A percentile compares a stretch with the other conserved stretches of the same genome.
Evolutionary conservation across 2,113 vertebrate genomes (phyloP).

Genomic region (Jaculus jaculus): DNA sequence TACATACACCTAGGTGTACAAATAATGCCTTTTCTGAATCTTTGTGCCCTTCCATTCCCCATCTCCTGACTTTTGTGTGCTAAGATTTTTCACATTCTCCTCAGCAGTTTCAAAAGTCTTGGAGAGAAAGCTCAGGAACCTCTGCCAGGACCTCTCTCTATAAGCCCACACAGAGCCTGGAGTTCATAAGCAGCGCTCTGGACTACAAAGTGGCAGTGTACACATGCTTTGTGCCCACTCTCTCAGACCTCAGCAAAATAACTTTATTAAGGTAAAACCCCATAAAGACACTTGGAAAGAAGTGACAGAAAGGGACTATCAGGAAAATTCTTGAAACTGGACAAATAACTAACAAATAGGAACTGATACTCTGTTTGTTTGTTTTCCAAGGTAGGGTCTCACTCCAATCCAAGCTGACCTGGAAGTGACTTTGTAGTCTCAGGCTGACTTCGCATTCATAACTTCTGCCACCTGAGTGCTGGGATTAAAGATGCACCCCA

Average conservation of each 20-base stretch:
- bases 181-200: background rate
- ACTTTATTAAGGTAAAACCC: background rate
- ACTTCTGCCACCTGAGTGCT: too few species aligned
- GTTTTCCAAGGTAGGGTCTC: too few species aligned
- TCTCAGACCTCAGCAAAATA: background rate
- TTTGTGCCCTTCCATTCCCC: background rate
- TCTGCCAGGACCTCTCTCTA: background rate
- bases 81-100: background rate
- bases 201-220: background rate
- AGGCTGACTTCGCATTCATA: too few species aligned
- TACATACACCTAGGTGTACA: background rate
- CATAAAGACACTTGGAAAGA: background rate
- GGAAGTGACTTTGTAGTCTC: too few species aligned
- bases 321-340: background rate
- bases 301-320: background rate
- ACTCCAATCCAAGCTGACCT: too few species aligned
- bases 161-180: background rate
- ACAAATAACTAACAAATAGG: background rate
- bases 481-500: too few species aligned
- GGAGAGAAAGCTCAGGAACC: constrained; percentile 45
- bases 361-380: too few species aligned
- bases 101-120: constrained; percentile 41
- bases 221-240: background rate
- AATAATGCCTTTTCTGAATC: constrained; percentile 11
- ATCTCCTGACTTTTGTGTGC: background rate